These are phyloP conservation scores for Clupea harengus DNA, from an alignment of 2,113 vertebrate genomes.

Conservation along the genomic window DNA sequence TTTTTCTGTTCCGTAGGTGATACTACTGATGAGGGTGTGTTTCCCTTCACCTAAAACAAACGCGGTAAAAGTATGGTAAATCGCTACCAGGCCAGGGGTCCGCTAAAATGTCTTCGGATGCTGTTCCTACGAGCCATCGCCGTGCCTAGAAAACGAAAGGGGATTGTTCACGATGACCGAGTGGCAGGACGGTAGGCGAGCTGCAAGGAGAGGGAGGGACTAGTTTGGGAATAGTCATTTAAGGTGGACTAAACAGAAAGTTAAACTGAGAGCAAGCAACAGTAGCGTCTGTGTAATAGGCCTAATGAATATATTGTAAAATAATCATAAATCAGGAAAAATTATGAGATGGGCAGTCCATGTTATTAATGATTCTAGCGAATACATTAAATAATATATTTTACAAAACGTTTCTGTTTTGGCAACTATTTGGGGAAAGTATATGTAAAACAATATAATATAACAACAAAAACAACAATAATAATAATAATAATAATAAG, in stretches of 20 bases:
- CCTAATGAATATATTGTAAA: neutral
- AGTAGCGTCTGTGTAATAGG: neutral
- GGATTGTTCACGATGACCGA: slow-evolving; percentile 41
- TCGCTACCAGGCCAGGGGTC: slow-evolving; percentile 40
- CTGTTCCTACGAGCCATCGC: slow-evolving; percentile 50
- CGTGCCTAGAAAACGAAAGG: slow-evolving; percentile 52
- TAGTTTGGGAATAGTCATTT: slow-evolving; percentile 60
- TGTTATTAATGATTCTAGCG: neutral
- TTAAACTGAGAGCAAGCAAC: slow-evolving; percentile 22
- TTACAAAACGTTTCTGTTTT: too few species aligned
- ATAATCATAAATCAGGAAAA: too few species aligned
- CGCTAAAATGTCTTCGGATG: slow-evolving; percentile 41
- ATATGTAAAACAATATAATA: too few species aligned
- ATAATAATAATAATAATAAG: too few species aligned
- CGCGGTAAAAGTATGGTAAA: slow-evolving; percentile 42
- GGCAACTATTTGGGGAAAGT: too few species aligned
- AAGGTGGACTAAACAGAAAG: slow-evolving; percentile 62
- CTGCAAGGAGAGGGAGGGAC: slow-evolving; percentile 57
- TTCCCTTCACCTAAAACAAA: slow-evolving; percentile 17
- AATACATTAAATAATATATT: too few species aligned
- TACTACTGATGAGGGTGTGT: neutral
- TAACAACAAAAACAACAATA: too few species aligned
- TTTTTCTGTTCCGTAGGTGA: neutral
- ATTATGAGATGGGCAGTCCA: neutral
- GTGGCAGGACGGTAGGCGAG: slow-evolving; percentile 27